These are phyloP conservation scores for Ormyrus labotus DNA, from an alignment of 2,888 invertebrate species.

Conservation along the genomic window DNA sequence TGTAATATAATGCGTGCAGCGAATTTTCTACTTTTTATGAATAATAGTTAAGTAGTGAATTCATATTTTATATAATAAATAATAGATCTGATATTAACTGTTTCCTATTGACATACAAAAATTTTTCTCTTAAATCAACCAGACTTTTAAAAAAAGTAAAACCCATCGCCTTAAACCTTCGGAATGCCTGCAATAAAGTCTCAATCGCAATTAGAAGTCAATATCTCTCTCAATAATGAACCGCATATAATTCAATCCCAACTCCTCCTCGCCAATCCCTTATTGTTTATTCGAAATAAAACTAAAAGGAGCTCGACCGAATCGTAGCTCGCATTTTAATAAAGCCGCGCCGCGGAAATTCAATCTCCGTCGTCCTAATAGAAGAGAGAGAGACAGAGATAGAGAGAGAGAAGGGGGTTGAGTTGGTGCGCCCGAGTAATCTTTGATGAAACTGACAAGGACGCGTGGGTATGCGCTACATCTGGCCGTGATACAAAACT, in stretches of 20 bases:
- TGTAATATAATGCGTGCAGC: no score
- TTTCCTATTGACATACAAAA: no score
- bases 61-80: no score
- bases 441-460: slow-evolving; percentile 50
- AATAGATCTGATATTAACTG: no score
- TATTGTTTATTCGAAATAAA: slow-evolving; percentile 30
- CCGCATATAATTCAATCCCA: background rate
- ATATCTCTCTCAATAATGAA: background rate
- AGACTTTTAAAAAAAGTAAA: no score
- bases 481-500: slow-evolving; percentile 44
- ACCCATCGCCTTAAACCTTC: no score
- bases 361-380: slow-evolving; percentile 42
- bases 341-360: slow-evolving; percentile 35
- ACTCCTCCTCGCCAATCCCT: background rate
- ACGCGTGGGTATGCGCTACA: slow-evolving; percentile 6
- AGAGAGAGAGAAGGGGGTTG: slow-evolving; percentile 52
- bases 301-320: background rate
- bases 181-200: no score
- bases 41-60: no score
- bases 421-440: slow-evolving; percentile 56
- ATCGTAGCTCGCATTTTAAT: slow-evolving; percentile 43
- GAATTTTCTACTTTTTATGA: no score
- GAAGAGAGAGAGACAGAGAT: slow-evolving; percentile 8
- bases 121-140: no score
- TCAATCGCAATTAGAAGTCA: no score